phyloP scores from a whole-genome alignment of 2,797 vertebrate genomes.

The Oryzias sinensis region DNA sequence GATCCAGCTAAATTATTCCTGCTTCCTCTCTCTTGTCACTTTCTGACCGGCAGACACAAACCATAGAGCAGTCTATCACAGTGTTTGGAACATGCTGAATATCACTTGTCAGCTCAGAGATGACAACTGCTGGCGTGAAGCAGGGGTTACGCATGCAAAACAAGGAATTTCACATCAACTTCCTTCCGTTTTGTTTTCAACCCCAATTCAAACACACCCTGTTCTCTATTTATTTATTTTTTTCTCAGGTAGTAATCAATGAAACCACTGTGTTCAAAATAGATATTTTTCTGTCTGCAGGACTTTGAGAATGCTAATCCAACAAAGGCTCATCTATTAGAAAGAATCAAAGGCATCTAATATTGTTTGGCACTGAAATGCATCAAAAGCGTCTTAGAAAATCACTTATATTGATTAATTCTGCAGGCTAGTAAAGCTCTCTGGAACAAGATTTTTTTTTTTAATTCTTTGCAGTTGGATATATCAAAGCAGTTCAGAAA shows the following conservation, averaged over 20 bases:
- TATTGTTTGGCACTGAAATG: conserved; percentile 19
- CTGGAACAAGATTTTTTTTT: conserved; percentile 17
- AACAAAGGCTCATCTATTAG: conserved; percentile 27
- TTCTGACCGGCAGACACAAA: conserved; percentile 58
- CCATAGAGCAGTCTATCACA: conserved; percentile 57
- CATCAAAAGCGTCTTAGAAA: conserved; percentile 22
- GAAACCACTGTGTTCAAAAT: conserved; percentile 29
- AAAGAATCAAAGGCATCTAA: conserved; percentile 30
- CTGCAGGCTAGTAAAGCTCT: conserved; percentile 7
- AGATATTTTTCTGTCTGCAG: conserved; percentile 8
- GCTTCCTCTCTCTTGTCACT: conserved; percentile 37
- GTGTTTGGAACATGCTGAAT: conserved; percentile 55
- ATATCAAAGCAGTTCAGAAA: no score
- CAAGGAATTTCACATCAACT: conserved; percentile 31
- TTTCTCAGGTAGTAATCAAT: conserved; percentile 41
- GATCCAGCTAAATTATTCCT: conserved; percentile 52
- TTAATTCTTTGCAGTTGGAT: conserved; percentile 4
- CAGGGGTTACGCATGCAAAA: conserved; percentile 11
- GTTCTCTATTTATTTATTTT: conserved; percentile 11
- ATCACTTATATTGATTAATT: conserved; percentile 34
- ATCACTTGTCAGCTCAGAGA: conserved; percentile 57
- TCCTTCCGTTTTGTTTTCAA: conserved; percentile 57
- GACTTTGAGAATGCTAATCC: conserved; percentile 29
- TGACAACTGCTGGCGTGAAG: conserved; percentile 55
- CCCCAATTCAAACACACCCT: conserved; percentile 43